phyloP scores from a whole-genome alignment of 1,140 invertebrate species.

The Drosophila ananassae region DNA sequence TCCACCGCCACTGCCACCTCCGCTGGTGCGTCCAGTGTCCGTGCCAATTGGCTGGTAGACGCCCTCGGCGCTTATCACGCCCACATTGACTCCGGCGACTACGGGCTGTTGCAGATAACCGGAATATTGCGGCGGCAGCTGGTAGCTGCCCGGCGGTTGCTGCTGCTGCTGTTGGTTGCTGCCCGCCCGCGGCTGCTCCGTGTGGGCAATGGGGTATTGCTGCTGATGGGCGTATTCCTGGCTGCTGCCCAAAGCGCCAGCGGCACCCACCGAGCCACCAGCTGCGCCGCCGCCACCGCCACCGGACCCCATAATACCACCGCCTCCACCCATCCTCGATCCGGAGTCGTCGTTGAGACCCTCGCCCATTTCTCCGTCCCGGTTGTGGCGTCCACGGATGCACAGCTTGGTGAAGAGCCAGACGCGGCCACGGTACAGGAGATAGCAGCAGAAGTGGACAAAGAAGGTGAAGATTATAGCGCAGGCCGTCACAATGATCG shows the following conservation, averaged over 20 bases:
- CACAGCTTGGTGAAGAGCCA: constrained; percentile 83
- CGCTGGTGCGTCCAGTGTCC: constrained; percentile 64
- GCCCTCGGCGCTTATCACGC: constrained; percentile 77
- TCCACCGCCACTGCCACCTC: constrained; percentile 42
- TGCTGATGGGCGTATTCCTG: constrained; percentile 81
- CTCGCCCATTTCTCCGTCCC: constrained; percentile 79
- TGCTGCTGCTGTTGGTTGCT: constrained; percentile 58
- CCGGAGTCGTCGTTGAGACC: constrained; percentile 75
- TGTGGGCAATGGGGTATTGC: constrained; percentile 78
- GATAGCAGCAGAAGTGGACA: constrained; percentile 84
- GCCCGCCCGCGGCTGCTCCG: constrained; percentile 71
- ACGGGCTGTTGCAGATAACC: constrained; percentile 80
- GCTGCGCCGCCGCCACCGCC: constrained; percentile 29
- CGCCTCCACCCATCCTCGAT: constrained; percentile 67
- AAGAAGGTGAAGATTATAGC: constrained; percentile 85
- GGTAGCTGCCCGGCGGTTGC: constrained; percentile 67
- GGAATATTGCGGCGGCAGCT: constrained; percentile 76
- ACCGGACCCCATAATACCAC: constrained; percentile 10
- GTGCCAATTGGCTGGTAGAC: constrained; percentile 76
- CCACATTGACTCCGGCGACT: constrained; percentile 78
- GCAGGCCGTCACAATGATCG: constrained; percentile 85
- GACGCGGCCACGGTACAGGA: constrained; percentile 81
- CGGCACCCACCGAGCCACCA: constrained; percentile 50
- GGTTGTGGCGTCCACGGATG: constrained; percentile 76
- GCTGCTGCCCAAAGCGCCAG: constrained; percentile 67